Percentiles rank a stretch among this genome's conserved stretches.
phyloP scores from a whole-genome alignment of 2,113 vertebrate genomes.

The Coptodon bakossiorum region DNA sequence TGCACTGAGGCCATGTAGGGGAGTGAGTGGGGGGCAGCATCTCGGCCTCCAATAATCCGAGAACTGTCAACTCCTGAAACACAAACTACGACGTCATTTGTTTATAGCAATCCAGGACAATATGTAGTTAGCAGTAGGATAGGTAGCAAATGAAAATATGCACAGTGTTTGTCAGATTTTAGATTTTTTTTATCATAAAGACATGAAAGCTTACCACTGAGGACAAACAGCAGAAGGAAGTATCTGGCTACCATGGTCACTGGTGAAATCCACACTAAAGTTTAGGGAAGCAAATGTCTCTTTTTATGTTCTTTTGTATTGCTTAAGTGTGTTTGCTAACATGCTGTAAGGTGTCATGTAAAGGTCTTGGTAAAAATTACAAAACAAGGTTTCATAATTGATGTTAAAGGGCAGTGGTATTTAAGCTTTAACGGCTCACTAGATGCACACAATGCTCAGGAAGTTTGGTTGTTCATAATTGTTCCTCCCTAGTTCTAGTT shows the following conservation, averaged over 20 bases:
- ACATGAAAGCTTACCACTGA: constrained; percentile 21
- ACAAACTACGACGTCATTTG: not conserved
- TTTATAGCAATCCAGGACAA: not conserved
- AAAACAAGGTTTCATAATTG: constrained; percentile 6
- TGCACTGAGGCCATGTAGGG: constrained; percentile 75
- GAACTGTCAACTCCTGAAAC: constrained; percentile 30
- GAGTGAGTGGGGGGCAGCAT: constrained; percentile 56
- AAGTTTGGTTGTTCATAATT: not conserved
- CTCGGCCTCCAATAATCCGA: constrained; percentile 69
- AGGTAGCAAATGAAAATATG: not conserved
- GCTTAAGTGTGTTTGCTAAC: constrained; percentile 26
- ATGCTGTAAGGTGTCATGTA: not conserved
- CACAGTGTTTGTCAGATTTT: not conserved
- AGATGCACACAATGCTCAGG: not conserved
- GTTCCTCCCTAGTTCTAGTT: not conserved
- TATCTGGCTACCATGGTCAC: constrained; percentile 23
- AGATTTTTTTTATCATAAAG: not conserved
- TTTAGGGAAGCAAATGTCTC: not conserved
- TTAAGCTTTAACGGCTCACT: not conserved
- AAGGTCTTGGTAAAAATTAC: not conserved
- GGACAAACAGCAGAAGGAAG: constrained; percentile 11
- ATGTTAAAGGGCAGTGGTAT: not conserved
- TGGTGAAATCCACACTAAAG: not conserved
- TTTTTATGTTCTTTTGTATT: constrained; percentile 2
- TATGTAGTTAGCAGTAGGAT: not conserved